phyloP scores from a whole-genome alignment of 2,888 invertebrate genomes.

The Sipha maydis region DNA sequence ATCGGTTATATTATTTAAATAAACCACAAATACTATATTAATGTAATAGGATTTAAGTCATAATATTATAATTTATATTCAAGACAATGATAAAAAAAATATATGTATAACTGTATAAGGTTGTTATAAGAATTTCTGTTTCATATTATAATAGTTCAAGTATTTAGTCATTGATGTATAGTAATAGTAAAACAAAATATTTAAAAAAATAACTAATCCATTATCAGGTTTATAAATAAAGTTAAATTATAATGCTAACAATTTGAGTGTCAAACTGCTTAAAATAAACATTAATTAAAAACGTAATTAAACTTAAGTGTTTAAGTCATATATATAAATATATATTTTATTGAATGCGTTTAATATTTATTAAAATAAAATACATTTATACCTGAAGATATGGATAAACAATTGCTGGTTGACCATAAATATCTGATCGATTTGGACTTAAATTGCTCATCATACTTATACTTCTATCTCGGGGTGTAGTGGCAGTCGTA shows the following conservation, averaged over 20 bases:
- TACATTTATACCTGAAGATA: conserved; percentile 61
- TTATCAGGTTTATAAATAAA: neutral
- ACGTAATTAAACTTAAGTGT: neutral
- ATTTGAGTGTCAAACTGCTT: neutral
- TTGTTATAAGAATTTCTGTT: neutral
- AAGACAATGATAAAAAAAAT: too few species aligned
- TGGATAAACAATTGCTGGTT: conserved; percentile 62
- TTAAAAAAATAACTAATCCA: neutral
- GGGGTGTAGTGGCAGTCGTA: conserved; percentile 74
- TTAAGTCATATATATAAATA: neutral
- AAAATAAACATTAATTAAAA: neutral
- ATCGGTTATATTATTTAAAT: too few species aligned
- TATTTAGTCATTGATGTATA: neutral
- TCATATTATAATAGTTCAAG: neutral
- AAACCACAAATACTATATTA: too few species aligned
- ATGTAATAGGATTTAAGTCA: too few species aligned
- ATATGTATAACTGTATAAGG: neutral
- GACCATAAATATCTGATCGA: conserved; percentile 59
- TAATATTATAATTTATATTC: too few species aligned
- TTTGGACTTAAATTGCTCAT: conserved; percentile 60
- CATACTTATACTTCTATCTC: conserved; percentile 59
- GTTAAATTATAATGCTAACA: neutral
- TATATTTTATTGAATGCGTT: neutral
- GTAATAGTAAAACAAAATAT: neutral
- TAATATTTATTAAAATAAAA: neutral